Evolutionary conservation across 2,113 vertebrate species (phyloP), one percentile per base, ranked within the genome.

Genomic region (Callithrix jacchus): DNA sequence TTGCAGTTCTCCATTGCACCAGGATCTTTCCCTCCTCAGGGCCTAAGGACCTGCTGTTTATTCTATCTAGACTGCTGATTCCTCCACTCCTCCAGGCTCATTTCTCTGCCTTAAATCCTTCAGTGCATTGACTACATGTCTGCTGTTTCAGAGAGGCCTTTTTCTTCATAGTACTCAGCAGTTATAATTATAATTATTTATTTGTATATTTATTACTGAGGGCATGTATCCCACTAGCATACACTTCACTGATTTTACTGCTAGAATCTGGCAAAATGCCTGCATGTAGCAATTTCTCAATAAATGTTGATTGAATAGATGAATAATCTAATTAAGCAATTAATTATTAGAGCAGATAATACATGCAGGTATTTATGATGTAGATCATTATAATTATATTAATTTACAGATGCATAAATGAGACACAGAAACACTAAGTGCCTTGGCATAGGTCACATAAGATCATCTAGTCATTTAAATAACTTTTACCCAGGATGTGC

Each of bases 191-290:
- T 45, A n/a, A 7, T 42, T 52, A 45, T 45, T 71, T 52, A 85
- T 49, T 54, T 0, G 6, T 0, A 23, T 25, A 23, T 6, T 32
- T 56, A 70, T 13, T 2, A 16, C 6, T 79, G 20, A 58, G 61
- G 54, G 0, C 23, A 45, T 2, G 0, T 4, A 5, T 30, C 14
- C 35, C 37, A n/a, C 13, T 3, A 61, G 40, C 74, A 30, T 4
- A n/a, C 1, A 71, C 68, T 58, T 35, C 13, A 47, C 89, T 71
- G 20, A 47, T 70, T 79, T 73, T 95, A 85, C 42, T 27, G 40
- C 49, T 70, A 52, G 61, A 85, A 56, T 52, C 30, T 8, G 40
- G 45, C 10, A 47, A 18, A 40, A 42, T 16, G 21, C 68, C 32
- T 73, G 27, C 82, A 66, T 4, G 9, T 16, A 71, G 25, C 17